Percentiles rank a stretch among this genome's conserved stretches.
phyloP scores from a whole-genome alignment of 2,113 vertebrate species.

The Notarius quadriscutis region DNA sequence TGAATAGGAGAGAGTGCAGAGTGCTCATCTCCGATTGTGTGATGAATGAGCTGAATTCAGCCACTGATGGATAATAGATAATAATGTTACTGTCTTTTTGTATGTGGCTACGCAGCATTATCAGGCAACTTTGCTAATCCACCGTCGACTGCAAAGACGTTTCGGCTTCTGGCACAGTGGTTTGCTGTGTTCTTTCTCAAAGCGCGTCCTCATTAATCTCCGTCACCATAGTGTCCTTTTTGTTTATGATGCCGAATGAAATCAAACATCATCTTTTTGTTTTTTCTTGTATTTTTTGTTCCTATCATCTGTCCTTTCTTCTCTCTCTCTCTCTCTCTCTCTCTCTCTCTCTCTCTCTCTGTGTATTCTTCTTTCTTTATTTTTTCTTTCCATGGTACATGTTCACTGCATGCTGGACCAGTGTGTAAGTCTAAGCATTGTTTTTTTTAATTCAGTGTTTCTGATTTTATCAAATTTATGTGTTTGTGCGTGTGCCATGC shows the following conservation, averaged over 20 bases:
- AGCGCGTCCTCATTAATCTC: conserved; percentile 52
- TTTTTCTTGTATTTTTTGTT: conserved; percentile 43
- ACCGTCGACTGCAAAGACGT: conserved; percentile 47
- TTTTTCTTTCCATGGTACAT: conserved; percentile 62
- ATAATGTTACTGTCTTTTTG: conserved; percentile 24
- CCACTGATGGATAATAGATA: conserved; percentile 11
- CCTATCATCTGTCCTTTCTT: conserved; percentile 24
- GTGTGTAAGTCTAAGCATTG: conserved; percentile 84
- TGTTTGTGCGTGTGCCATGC: conserved; percentile 6
- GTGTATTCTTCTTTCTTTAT: conserved; percentile 27
- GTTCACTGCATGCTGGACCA: conserved; percentile 78
- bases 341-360: conserved; percentile 26
- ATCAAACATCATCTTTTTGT: conserved; percentile 52
- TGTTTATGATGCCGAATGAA: conserved; percentile 49
- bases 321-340: conserved; percentile 5
- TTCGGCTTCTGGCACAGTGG: conserved; percentile 8
- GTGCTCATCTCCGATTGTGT: not conserved
- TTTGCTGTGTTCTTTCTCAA: conserved; percentile 61
- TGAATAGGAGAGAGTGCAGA: not conserved
- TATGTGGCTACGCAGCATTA: conserved; percentile 20
- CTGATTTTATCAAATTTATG: conserved; percentile 29
- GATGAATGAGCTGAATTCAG: conserved; percentile 20
- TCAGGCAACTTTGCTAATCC: conserved; percentile 50
- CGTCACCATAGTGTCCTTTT: conserved; percentile 60
- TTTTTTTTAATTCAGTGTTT: conserved; percentile 19